These are phyloP conservation scores for Garrulus glandarius DNA, from an alignment of 2,797 vertebrate genomes.

Conservation along the genomic window DNA sequence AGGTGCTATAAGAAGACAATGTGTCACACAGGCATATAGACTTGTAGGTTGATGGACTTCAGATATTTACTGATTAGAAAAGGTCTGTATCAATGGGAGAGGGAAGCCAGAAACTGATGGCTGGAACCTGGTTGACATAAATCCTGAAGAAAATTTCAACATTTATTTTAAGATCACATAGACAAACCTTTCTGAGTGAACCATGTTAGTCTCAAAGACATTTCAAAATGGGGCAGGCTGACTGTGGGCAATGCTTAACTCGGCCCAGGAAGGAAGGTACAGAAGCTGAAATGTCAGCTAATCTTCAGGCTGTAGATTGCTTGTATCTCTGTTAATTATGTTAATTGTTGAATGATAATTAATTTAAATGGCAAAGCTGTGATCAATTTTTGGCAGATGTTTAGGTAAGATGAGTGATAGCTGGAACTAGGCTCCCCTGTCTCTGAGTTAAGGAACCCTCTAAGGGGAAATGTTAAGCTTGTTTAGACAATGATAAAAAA, in stretches of 20 bases:
- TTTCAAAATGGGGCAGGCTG: neutral
- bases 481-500: neutral
- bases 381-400: neutral
- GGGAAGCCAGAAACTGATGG: neutral
- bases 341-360: neutral
- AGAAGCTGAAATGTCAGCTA: neutral
- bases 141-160: neutral
- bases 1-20: neutral
- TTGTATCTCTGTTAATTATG: neutral
- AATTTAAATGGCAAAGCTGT: neutral
- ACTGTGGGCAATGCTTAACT: neutral
- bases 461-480: neutral
- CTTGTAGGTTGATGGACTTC: neutral
- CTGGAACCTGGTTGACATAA: neutral
- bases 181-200: neutral
- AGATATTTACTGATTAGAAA: neutral
- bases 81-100: neutral
- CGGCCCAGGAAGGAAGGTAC: neutral
- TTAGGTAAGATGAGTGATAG: neutral
- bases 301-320: neutral
- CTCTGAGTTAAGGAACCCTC: neutral
- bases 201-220: neutral
- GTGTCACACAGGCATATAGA: neutral
- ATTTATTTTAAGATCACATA: neutral
- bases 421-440: neutral